Evolutionary conservation across 1,140 invertebrate genomes (phyloP), one percentile per base, ranked within the genome.

Genomic region (Diorhabda carinulata): DNA sequence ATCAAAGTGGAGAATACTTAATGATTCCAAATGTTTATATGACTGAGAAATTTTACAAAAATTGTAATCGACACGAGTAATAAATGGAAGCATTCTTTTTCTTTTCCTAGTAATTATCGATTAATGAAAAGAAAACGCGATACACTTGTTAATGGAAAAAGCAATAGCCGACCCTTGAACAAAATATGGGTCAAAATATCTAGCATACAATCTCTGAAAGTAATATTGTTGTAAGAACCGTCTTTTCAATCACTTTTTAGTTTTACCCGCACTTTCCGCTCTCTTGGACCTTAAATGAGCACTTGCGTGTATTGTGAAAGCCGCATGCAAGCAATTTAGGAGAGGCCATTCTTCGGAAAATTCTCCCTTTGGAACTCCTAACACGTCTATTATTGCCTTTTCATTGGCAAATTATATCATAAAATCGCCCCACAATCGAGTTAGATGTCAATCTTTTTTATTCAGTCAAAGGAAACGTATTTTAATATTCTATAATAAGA

Each of bases 121-220:
- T 25, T 25, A 25, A 25, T 25, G 25, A 25, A 25, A 25, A 25
- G 25, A 25, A 25, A 25, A 25, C 25, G 25, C 25, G 25, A 25
- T 25, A 25, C n/a, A 52, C 47, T 52, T 52, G 5, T 52, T 52
- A 8, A 52, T 3, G 47, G 47, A 4, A 4, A 52, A 52, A 2
- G 47, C 4, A 52, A 52, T 52, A 52, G 6, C 47, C 47, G 47
- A 3, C n/a, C 47, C 2, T 6, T 52, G 6, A 52, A 52, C 6
- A 52, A 52, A 52, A 52, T 52, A 52, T 52, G 47, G 47, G 47
- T 52, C 47, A 52, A n/a, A 52, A 52, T 52, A 52, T 52, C 47
- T n/a, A n/a, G 47, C 47, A n/a, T 8, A 52, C 25, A 4, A 8
- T 52, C 47, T 52, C 47, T 3, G n/a, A 52, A 52, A 52, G 47